These are phyloP conservation scores for Adelphocoris suturalis DNA, from an alignment of 2,888 invertebrate species.

Conservation along the genomic window DNA sequence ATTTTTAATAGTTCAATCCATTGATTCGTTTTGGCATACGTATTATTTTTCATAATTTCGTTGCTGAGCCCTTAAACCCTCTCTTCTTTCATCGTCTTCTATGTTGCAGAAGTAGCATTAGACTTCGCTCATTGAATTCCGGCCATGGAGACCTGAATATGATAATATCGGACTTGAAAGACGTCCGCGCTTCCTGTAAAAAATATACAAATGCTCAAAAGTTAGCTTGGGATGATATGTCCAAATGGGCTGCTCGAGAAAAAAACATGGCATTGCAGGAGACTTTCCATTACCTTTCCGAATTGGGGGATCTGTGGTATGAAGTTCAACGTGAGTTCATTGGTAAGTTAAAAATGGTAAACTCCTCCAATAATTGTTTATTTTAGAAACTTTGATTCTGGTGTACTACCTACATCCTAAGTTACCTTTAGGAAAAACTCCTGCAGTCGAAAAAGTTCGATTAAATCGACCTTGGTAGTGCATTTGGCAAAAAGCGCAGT, in stretches of 20 bases:
- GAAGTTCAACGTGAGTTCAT: conserved; percentile 80
- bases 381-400: too few species aligned
- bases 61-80: background rate
- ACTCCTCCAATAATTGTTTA: too few species aligned
- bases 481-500: too few species aligned
- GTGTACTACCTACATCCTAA: too few species aligned
- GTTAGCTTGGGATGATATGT: conserved; percentile 79
- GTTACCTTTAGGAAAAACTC: too few species aligned
- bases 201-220: conserved; percentile 79
- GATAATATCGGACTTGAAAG: conserved; percentile 80
- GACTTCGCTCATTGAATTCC: conserved; percentile 76
- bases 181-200: conserved; percentile 79
- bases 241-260: conserved; percentile 79
- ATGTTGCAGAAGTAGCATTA: conserved; percentile 78
- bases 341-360: conserved; percentile 77
- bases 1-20: too few species aligned
- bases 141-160: conserved; percentile 80
- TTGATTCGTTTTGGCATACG: too few species aligned
- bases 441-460: too few species aligned
- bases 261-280: conserved; percentile 80
- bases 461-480: too few species aligned
- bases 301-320: conserved; percentile 79
- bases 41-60: too few species aligned
- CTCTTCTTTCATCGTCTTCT: conserved; percentile 19
- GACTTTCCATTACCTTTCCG: conserved; percentile 79